These are phyloP conservation scores for Eufriesea mexicana DNA, from an alignment of 1,140 invertebrate species.

Conservation along the genomic window DNA sequence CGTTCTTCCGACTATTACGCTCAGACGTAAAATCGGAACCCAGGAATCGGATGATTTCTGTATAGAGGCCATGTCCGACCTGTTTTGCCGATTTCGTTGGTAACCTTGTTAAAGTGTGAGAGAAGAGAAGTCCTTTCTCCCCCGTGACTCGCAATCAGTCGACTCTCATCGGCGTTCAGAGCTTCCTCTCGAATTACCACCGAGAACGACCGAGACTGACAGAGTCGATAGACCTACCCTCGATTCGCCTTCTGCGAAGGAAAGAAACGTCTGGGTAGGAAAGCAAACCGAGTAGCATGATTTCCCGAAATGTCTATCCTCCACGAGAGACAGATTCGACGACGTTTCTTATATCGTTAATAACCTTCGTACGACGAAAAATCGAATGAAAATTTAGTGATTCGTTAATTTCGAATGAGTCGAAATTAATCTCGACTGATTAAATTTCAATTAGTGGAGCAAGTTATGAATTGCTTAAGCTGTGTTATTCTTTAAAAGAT, in stretches of 20 bases:
- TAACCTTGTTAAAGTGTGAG: slow-evolving; percentile 60
- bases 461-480: too few species aligned
- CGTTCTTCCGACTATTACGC: background rate
- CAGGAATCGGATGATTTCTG: background rate
- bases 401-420: too few species aligned
- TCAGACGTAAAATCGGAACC: slow-evolving; percentile 28
- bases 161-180: slow-evolving; percentile 55
- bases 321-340: background rate
- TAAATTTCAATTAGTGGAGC: too few species aligned
- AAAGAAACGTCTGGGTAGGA: background rate
- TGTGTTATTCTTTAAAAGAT: too few species aligned
- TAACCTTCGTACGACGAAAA: too few species aligned
- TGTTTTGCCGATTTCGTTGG: slow-evolving; percentile 55
- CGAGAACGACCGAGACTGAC: slow-evolving; percentile 23
- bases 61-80: slow-evolving; percentile 26
- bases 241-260: background rate
- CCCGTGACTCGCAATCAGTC: slow-evolving; percentile 62
- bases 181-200: slow-evolving; percentile 62
- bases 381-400: too few species aligned
- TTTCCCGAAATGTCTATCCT: background rate
- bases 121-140: slow-evolving; percentile 46
- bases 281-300: too few species aligned
- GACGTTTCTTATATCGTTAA: too few species aligned
- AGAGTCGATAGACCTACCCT: slow-evolving; percentile 20
- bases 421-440: too few species aligned